Evolutionary conservation across 2,113 vertebrate genomes (phyloP), one percentile per base, ranked within the genome.

Genomic region (Tenebrosternarchus preto): DNA sequence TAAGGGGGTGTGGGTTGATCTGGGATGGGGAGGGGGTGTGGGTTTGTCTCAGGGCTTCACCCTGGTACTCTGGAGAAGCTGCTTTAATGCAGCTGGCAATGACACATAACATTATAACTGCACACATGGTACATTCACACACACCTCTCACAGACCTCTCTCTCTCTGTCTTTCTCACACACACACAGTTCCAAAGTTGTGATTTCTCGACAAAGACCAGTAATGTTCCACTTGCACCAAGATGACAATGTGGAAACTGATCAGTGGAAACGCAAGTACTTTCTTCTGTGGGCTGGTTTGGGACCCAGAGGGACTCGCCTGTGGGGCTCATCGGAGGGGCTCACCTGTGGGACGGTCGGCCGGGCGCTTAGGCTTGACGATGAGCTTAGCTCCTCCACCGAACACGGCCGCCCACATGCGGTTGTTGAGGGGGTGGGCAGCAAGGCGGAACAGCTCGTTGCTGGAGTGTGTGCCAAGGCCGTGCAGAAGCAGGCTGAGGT

Each of bases 351-450:
- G 91, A 76, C 86, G 92, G 83, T 98, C 97, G 0, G 93, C 91
- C 56, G 94, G 93, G 74, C 95, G 92, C 81, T 95, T 96, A 82
- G 97, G 97, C 80, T 95, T 98, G 68, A 99, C 91, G 0, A 99
- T 90, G 80, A 98, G 93, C 87, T 96, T 98, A 6, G 93, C 97
- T 6, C 97, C 98, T 11, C 98, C 98, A 0, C 98, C 98, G 71
- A 99, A 99, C 43, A 99, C 94, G 0, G 98, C 96, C 0, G 98
- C 98, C 98, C 98, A 99, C 96, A 98, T 96, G 78, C 96, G 94
- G 81, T 93, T 92, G 90, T 98, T 99, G 83, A 99, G 87, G 0
- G 97, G 98, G 86, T 99, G 98, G 0, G 97, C 97, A 2, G 96
- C 96, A 39, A 99, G 93, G 20, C 97, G 94, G 89, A 99, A 99